These are phyloP conservation scores for Acrocephalus arundinaceus DNA, from an alignment of 2,113 vertebrate species.

Conservation along the genomic window DNA sequence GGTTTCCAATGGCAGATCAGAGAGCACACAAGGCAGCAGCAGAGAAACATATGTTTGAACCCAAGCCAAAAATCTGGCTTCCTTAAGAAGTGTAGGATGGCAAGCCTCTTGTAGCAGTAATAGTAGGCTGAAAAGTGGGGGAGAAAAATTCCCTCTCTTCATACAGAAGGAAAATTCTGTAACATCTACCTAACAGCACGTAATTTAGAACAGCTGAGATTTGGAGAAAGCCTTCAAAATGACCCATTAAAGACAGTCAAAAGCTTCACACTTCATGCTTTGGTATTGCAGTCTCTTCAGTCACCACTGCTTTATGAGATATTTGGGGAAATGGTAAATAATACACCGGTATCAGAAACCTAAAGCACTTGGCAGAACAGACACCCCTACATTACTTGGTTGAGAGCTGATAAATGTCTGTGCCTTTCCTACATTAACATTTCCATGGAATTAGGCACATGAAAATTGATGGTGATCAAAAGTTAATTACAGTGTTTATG, in stretches of 20 bases:
- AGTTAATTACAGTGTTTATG: conserved; percentile 25
- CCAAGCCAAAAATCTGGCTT: conserved; percentile 59
- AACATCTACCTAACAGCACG: conserved; percentile 7
- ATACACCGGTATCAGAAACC: background rate
- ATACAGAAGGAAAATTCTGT: conserved; percentile 14
- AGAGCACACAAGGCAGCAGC: conserved; percentile 31
- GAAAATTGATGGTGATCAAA: conserved; percentile 7
- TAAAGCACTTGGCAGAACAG: background rate
- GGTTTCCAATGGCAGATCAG: conserved; percentile 43
- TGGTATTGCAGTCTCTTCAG: background rate
- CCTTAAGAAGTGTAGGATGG: conserved; percentile 54
- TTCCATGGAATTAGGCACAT: background rate
- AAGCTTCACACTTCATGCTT: background rate
- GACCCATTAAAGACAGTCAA: background rate
- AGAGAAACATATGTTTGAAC: conserved; percentile 64
- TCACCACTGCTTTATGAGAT: background rate
- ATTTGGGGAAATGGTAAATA: background rate
- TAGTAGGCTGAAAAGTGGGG: conserved; percentile 39
- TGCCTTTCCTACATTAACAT: background rate
- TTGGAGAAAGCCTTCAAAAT: background rate
- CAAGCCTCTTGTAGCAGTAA: conserved; percentile 47
- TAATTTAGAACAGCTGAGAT: conserved; percentile 31
- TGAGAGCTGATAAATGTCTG: background rate
- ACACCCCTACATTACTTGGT: background rate
- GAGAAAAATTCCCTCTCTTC: conserved; percentile 27